phyloP scores from a whole-genome alignment of 2,888 invertebrate genomes.

The Entomobrya proxima region DNA sequence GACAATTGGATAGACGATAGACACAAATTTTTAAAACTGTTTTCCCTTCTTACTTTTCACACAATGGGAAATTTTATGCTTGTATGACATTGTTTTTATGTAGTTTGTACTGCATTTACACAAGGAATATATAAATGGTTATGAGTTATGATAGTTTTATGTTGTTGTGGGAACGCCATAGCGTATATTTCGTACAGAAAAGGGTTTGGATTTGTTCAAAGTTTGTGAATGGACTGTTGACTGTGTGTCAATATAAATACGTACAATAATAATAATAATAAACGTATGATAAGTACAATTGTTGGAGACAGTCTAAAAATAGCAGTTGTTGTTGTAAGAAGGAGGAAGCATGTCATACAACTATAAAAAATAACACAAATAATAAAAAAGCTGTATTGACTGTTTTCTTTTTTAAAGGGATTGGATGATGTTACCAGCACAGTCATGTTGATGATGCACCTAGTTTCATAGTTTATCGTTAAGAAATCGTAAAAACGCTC shows the following conservation, averaged over 20 bases:
- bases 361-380: conserved; percentile 2
- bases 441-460: neutral
- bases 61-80: neutral
- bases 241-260: conserved; percentile 25
- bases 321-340: conserved; percentile 3
- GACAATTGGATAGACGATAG: conserved; percentile 76
- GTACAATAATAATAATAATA: neutral
- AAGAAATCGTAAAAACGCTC: conserved; percentile 40
- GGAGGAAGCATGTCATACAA: conserved; percentile 8
- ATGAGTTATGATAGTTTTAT: neutral
- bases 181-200: too few relatives aligned
- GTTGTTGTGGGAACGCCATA: too few relatives aligned
- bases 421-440: neutral
- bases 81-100: neutral
- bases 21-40: conserved; percentile 76
- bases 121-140: neutral
- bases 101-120: too few relatives aligned
- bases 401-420: neutral
- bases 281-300: neutral
- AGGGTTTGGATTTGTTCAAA: too few relatives aligned
- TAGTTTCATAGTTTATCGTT: conserved; percentile 17
- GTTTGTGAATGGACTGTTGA: too few relatives aligned
- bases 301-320: neutral
- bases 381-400: neutral
- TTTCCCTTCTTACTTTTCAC: conserved; percentile 46